Evolutionary conservation across 2,113 vertebrate genomes (phyloP).

Genomic region (Gadus macrocephalus): DNA sequence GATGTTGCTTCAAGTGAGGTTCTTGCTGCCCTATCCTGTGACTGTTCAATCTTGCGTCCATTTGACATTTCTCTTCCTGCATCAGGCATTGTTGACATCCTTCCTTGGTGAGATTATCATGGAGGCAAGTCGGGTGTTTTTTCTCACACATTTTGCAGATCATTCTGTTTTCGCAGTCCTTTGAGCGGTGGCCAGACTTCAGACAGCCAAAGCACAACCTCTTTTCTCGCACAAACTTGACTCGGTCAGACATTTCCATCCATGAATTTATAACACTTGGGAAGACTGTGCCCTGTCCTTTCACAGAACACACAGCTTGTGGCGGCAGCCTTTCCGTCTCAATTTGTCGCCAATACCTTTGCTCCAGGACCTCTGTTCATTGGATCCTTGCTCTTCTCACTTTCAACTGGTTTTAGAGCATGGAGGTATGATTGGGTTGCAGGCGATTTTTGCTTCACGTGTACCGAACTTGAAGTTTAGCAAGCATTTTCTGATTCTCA

Average conservation of each 20-base stretch:
- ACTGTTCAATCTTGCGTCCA: background rate
- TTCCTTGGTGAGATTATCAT: too few species aligned
- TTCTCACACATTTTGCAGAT: too few species aligned
- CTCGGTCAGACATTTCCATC: too few species aligned
- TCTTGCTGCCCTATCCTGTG: conserved; percentile 1
- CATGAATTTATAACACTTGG: too few species aligned
- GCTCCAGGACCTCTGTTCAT: conserved; percentile 11
- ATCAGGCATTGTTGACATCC: too few species aligned
- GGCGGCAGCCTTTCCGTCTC: background rate
- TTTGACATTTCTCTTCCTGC: background rate
- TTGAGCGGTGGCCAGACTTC: too few species aligned
- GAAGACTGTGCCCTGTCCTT: too few species aligned
- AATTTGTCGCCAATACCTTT: conserved; percentile 17
- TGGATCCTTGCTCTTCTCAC: conserved; percentile 12
- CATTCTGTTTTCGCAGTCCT: too few species aligned
- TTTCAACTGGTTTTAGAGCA: conserved; percentile 21
- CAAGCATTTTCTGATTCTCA: conserved; percentile 24
- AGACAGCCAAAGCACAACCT: too few species aligned
- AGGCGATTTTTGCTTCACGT: conserved; percentile 24
- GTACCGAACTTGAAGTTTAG: conserved; percentile 37
- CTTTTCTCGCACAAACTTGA: too few species aligned
- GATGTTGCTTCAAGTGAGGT: conserved; percentile 11
- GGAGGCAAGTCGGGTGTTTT: too few species aligned
- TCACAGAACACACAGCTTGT: too few species aligned
- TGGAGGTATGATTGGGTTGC: conserved; percentile 41